A percentile compares a stretch with the other conserved stretches of the same genome.
Evolutionary conservation across 2,888 invertebrate species (phyloP).

Genomic region (Empis livida): DNA sequence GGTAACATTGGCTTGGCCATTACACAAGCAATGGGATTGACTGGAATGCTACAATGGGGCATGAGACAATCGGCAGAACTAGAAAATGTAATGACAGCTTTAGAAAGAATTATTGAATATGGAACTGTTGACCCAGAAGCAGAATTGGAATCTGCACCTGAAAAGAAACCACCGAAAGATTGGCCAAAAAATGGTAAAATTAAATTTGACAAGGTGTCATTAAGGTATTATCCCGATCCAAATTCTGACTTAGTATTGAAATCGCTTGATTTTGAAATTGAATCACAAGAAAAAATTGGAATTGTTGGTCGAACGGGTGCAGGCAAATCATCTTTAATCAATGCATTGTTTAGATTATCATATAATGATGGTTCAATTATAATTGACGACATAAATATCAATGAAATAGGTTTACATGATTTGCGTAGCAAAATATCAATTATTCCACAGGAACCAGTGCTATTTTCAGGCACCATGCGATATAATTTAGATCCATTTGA

Average conservation of each 20-base stretch:
- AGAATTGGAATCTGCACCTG: constrained; percentile 53
- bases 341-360: constrained; percentile 65
- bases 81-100: constrained; percentile 79
- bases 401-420: constrained; percentile 56
- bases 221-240: constrained; percentile 53
- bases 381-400: constrained; percentile 67
- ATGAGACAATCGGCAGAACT: constrained; percentile 86
- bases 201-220: constrained; percentile 50
- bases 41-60: constrained; percentile 62
- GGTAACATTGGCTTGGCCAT: constrained; percentile 69
- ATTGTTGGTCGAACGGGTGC: constrained; percentile 61
- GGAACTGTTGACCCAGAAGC: constrained; percentile 36
- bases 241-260: constrained; percentile 61
- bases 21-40: constrained; percentile 66
- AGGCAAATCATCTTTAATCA: constrained; percentile 56
- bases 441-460: constrained; percentile 73
- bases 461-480: constrained; percentile 77
- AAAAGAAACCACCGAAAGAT: constrained; percentile 47
- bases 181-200: constrained; percentile 65
- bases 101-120: constrained; percentile 68
- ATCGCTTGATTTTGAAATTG: constrained; percentile 50
- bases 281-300: constrained; percentile 53
- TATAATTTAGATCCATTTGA: constrained; percentile 85
- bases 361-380: constrained; percentile 63
- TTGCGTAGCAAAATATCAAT: constrained; percentile 67